These are phyloP conservation scores for Notarius quadriscutis DNA, from an alignment of 2,113 vertebrate species.

Conservation along the genomic window DNA sequence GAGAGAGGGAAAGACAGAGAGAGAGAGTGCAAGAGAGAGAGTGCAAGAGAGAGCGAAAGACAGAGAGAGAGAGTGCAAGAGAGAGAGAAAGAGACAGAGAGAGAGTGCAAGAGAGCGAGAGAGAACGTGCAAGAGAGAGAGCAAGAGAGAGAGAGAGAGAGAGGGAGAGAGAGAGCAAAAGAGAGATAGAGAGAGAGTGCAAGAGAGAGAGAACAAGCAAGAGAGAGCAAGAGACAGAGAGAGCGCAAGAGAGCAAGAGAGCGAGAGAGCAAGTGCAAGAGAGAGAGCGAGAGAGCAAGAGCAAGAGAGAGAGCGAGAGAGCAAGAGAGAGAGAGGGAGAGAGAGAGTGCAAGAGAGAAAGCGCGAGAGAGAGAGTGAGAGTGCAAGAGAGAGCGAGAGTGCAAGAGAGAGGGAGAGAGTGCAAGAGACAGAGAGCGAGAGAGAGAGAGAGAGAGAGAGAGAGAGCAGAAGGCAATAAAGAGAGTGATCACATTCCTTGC, in stretches of 20 bases:
- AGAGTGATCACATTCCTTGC: slow-evolving; percentile 73
- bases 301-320: slow-evolving; percentile 40
- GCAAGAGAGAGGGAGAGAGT: background rate
- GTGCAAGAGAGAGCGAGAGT: slow-evolving; percentile 36
- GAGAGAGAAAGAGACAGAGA: background rate
- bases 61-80: slow-evolving; percentile 50
- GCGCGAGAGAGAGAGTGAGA: slow-evolving; percentile 48
- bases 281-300: slow-evolving; percentile 40
- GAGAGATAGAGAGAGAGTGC: slow-evolving; percentile 30
- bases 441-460: slow-evolving; percentile 41
- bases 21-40: slow-evolving; percentile 50
- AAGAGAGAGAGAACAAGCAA: background rate
- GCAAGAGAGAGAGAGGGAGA: background rate
- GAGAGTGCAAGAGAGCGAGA: slow-evolving; percentile 26
- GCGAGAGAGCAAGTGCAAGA: background rate
- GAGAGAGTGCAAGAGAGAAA: slow-evolving; percentile 3
- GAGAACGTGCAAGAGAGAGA: background rate
- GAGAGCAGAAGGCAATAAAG: slow-evolving; percentile 70
- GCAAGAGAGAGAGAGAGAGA: background rate
- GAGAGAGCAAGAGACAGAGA: background rate
- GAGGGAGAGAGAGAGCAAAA: background rate
- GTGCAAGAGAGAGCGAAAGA: slow-evolving; percentile 5
- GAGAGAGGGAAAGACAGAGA: background rate
- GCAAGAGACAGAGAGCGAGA: slow-evolving; percentile 8
- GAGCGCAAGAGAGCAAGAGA: slow-evolving; percentile 38